These are phyloP conservation scores for Protaetia brevitarsis DNA, from an alignment of 1,140 invertebrate genomes.

Conservation along the genomic window DNA sequence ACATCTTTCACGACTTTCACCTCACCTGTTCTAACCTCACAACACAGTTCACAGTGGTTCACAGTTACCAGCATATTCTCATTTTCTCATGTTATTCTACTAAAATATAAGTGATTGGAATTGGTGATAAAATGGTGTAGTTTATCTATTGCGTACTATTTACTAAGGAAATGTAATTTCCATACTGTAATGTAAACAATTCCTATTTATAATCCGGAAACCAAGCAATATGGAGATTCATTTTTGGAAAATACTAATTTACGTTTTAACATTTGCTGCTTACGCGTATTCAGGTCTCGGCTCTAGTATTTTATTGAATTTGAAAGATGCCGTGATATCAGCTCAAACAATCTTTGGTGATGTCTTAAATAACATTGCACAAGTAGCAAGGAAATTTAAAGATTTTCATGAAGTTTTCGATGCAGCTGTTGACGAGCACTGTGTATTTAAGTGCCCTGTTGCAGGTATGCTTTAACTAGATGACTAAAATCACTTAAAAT, in stretches of 20 bases:
- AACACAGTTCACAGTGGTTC: too few relatives aligned
- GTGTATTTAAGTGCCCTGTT: slow-evolving; percentile 68
- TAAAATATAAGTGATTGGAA: too few relatives aligned
- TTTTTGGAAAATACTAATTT: slow-evolving; percentile 72
- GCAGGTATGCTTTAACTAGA: slow-evolving; percentile 53
- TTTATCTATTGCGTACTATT: too few relatives aligned
- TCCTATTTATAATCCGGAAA: background rate
- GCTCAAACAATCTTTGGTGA: slow-evolving; percentile 74
- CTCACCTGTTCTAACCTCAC: too few relatives aligned
- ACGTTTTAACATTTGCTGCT: slow-evolving; percentile 69
- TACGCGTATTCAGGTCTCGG: slow-evolving; percentile 79
- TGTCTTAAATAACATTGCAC: slow-evolving; percentile 70
- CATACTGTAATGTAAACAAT: background rate
- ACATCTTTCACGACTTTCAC: too few relatives aligned
- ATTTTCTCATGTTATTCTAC: too few relatives aligned
- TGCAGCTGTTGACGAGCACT: slow-evolving; percentile 79
- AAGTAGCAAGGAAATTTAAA: slow-evolving; percentile 71
- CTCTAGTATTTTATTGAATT: slow-evolving; percentile 66
- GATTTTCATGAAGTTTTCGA: slow-evolving; percentile 78
- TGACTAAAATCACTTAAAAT: background rate
- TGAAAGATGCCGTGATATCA: slow-evolving; percentile 73
- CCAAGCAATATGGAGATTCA: slow-evolving; percentile 62
- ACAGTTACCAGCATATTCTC: too few relatives aligned
- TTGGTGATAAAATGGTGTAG: too few relatives aligned
- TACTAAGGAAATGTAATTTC: background rate